Evolutionary conservation across 2,113 vertebrate species (phyloP), one percentile per base, ranked within the genome.

Genomic region (Caranx melampygus): DNA sequence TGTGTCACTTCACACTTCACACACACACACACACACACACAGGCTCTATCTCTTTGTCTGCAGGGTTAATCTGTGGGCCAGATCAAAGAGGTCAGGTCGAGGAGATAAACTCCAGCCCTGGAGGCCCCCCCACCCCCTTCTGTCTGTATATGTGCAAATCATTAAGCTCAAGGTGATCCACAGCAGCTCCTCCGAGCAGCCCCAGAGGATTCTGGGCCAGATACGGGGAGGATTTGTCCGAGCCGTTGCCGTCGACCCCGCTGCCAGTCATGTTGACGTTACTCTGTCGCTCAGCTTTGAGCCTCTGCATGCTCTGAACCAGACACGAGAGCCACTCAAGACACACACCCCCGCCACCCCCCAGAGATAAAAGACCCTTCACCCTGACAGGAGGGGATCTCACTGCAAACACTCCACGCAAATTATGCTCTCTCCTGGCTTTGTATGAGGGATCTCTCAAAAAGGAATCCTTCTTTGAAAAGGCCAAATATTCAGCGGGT

Each of bases 111-210:
- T 86, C 83, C 21, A 70, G 81, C 86, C 89, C 85, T 76, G 76
- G 78, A 92, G 90, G 75, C 85, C 87, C 79, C 76, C 81, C 70
- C 47, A 26, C 54, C 71, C 65, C 64, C 68, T 59, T 59, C 42
- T 33, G 88, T 87, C 82, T 21, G 69, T 64, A 73, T 90, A 85
- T 90, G 94, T 93, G 91, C 89, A 84, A 93, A 93, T 93, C 85
- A 93, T 94, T 94, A 93, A 93, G 85, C 90, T 89, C 61, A 60
- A 84, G 82, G 84, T 92, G 90, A 93, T 92, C 93, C 85, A 89
- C 76, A 74, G 90, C 84, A 60, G 80, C 82, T 87, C 21, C 21
- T n/a, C 37, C 10, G 51, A 66, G 63, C 15, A 58, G 73, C 73
- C 74, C 79, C 66, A n/a, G 66, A 89, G 88, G 88, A 91, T 89